phyloP scores from a whole-genome alignment of 2,888 invertebrate genomes.

The Watsonalla binaria region DNA sequence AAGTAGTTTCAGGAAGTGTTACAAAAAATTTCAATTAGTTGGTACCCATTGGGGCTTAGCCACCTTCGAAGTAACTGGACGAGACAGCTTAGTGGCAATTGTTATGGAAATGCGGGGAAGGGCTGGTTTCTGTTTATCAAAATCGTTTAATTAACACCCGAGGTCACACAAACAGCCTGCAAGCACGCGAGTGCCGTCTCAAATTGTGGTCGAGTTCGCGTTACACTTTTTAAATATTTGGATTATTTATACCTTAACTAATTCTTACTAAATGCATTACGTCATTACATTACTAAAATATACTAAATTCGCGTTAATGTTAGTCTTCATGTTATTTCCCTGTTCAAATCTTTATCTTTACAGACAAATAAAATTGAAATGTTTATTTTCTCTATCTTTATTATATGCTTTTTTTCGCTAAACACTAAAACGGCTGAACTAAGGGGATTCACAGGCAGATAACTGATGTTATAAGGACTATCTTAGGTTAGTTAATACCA shows the following conservation, averaged over 20 bases:
- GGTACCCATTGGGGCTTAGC: neutral
- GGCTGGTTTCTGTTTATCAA: slow-evolving; percentile 35
- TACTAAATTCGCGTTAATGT: too few relatives aligned
- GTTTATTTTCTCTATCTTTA: too few relatives aligned
- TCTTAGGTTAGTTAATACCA: too few relatives aligned
- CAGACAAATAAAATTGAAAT: too few relatives aligned
- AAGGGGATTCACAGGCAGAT: too few relatives aligned
- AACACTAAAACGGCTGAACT: too few relatives aligned
- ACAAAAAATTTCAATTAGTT: slow-evolving; percentile 4
- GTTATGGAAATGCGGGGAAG: slow-evolving; percentile 23
- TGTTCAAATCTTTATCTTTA: too few relatives aligned
- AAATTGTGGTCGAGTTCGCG: slow-evolving; percentile 11
- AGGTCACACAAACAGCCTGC: slow-evolving; percentile 25
- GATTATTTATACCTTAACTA: neutral
- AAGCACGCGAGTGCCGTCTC: slow-evolving; percentile 29
- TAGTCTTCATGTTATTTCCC: too few relatives aligned
- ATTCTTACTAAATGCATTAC: too few relatives aligned
- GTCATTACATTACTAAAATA: too few relatives aligned
- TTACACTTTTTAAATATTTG: neutral
- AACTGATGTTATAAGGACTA: too few relatives aligned
- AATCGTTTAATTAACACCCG: slow-evolving; percentile 39
- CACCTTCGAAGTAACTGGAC: slow-evolving; percentile 2
- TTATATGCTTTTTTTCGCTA: too few relatives aligned
- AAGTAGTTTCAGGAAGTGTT: neutral
- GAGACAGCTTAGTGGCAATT: slow-evolving; percentile 12